phyloP scores from a whole-genome alignment of 2,113 vertebrate species.

The Otus sunia region DNA sequence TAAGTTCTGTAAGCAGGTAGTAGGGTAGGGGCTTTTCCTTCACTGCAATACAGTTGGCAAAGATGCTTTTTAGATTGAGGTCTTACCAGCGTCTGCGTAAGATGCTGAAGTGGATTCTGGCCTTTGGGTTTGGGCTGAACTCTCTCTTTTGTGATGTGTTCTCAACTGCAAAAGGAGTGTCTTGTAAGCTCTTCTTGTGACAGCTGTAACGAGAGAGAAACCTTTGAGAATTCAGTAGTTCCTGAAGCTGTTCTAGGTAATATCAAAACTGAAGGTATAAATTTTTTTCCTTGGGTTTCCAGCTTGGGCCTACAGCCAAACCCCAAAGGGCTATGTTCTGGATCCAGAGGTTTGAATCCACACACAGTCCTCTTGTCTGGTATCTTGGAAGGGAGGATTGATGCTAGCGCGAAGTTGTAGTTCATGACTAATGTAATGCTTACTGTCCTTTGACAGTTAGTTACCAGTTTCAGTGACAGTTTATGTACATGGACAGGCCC shows the following conservation, averaged over 20 bases:
- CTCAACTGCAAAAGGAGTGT: background rate
- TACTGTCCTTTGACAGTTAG: background rate
- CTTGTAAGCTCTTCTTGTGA: background rate
- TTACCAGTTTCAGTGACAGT: background rate
- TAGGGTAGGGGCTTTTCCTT: background rate
- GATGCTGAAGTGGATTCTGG: background rate
- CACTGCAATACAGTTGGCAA: background rate
- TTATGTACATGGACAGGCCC: background rate
- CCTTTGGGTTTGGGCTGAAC: background rate
- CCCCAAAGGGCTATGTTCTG: background rate
- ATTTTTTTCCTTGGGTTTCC: background rate
- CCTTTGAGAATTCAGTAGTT: background rate
- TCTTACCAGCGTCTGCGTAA: background rate
- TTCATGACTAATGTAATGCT: background rate
- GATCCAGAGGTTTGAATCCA: background rate
- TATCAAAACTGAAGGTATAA: background rate
- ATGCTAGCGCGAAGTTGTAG: background rate
- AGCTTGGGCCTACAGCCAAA: background rate
- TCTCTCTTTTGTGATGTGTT: background rate
- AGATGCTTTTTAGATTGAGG: background rate
- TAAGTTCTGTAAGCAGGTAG: background rate
- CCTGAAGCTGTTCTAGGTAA: background rate
- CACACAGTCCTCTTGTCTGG: background rate
- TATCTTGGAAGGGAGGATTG: background rate
- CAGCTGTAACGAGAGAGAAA: background rate